Conservation (phyloP, 2,113 vertebrate genomes). For the Pyxicephalus adspersus region DNA sequence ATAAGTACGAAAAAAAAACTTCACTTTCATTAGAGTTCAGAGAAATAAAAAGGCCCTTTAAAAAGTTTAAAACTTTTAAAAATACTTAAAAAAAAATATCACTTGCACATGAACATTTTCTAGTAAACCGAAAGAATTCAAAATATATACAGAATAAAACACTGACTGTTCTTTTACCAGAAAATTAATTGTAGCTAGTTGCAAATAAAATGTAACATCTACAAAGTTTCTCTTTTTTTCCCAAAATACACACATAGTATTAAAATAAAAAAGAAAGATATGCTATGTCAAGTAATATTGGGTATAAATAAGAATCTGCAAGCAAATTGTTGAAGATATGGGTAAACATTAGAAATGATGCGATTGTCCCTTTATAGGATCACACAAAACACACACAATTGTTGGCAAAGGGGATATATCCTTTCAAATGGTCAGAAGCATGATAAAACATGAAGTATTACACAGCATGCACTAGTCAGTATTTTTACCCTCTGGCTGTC, state of each 20-base stretch:
- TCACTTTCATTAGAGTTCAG: slow-evolving; percentile 50
- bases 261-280: slow-evolving; percentile 45
- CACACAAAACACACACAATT: slow-evolving; percentile 33
- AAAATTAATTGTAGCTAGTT: slow-evolving; percentile 41
- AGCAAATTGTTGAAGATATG: slow-evolving; percentile 31
- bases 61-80: slow-evolving; percentile 28
- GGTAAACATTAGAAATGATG: slow-evolving; percentile 44
- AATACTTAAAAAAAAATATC: slow-evolving; percentile 32
- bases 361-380: slow-evolving; percentile 54
- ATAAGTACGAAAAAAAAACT: slow-evolving; percentile 46
- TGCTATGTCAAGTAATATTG: slow-evolving; percentile 54
- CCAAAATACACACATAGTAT: slow-evolving; percentile 50
- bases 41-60: slow-evolving; percentile 41
- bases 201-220: slow-evolving; percentile 52
- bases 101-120: background rate
- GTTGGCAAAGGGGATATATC: slow-evolving; percentile 10
- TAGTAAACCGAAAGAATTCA: slow-evolving; percentile 35
- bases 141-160: slow-evolving; percentile 53
- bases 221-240: slow-evolving; percentile 15
- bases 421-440: background rate
- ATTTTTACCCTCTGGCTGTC: slow-evolving; percentile 23
- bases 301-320: slow-evolving; percentile 50
- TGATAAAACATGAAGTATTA: background rate
- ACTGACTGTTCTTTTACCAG: slow-evolving; percentile 33
- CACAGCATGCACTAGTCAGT: background rate